Base-by-base conservation (phyloP, 2,113 vertebrate genomes). In the Toxostoma redivivum region DNA sequence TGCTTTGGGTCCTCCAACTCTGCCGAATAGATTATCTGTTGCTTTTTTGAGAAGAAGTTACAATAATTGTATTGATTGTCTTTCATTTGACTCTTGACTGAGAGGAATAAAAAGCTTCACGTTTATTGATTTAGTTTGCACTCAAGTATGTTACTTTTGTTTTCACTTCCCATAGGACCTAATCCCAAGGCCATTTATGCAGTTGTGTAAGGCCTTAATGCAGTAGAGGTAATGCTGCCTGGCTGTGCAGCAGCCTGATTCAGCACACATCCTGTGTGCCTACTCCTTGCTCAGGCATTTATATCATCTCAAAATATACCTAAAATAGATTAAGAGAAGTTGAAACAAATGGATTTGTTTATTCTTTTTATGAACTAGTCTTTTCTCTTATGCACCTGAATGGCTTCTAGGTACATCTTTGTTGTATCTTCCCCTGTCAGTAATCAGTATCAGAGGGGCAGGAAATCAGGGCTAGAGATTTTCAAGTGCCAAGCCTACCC, bases 61-160 rank as follows among this genome's bases (percentile, higher is more conserved):
- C 91, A 89, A 61, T 91, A 73, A 93, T 86, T 76, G 78, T 86
- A 93, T 92, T 89, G 96, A 97, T 92, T 86, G 87, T 58, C 85
- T 97, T 96, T 96, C 91, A 97, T 97, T 95, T 96, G 97, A 96
- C 92, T 93, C 93, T 82, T 97, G 97, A 96, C 85, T 71, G 91
- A 95, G 92, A 91, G 88, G 73, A 76, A 81, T 83, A 96, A 96
- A 95, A 77, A 86, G 64, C 94, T 94, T 96, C 95, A 66, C 70
- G 40, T 65, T 73, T 81, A 92, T 96, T 65, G 95, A 95, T 96
- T 88, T 72, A 11, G 76, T 19, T 61, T 60, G 66, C 66, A 38
- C 81, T 91, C 44, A 44, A 95, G 73, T 80, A 76, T 87, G 95
- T 96, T 96, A 95, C 92, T 97, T 96, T 93, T 96, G 93, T 96